These are phyloP conservation scores for Torymus auratus DNA, from an alignment of 2,888 invertebrate genomes.

Conservation along the genomic window DNA sequence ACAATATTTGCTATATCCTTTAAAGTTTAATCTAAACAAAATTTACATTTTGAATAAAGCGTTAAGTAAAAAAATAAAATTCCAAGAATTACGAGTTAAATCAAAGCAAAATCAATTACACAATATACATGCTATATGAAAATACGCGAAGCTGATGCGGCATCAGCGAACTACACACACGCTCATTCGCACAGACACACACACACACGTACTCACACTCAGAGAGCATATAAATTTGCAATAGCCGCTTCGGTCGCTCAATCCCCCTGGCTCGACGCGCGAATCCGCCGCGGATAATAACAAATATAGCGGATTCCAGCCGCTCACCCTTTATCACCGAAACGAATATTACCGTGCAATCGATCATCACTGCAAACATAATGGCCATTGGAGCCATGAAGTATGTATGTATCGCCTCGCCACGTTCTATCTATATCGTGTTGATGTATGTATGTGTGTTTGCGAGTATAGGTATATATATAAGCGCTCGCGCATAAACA, in stretches of 20 bases:
- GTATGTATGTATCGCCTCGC: neutral
- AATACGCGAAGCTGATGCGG: too few species aligned
- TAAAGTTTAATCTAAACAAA: too few species aligned
- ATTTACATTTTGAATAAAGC: too few species aligned
- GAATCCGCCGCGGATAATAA: neutral
- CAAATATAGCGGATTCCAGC: conserved; percentile 7
- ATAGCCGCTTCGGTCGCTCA: neutral
- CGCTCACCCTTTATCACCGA: conserved; percentile 33
- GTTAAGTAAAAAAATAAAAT: too few species aligned
- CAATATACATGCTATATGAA: neutral
- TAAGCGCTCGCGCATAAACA: neutral
- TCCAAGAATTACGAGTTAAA: too few species aligned
- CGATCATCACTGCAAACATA: conserved; percentile 47
- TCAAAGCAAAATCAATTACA: neutral
- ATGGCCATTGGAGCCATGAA: conserved; percentile 29
- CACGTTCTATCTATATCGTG: neutral
- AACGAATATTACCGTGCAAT: conserved; percentile 48
- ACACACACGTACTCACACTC: neutral
- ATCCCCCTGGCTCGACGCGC: neutral
- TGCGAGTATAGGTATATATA: too few species aligned
- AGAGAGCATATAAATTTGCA: neutral
- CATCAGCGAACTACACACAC: too few species aligned
- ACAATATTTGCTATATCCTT: too few species aligned
- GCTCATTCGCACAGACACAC: neutral
- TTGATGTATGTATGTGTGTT: too few species aligned